Evolutionary conservation across 2,113 vertebrate species (phyloP).

Genomic region (Malurus cyaneus): DNA sequence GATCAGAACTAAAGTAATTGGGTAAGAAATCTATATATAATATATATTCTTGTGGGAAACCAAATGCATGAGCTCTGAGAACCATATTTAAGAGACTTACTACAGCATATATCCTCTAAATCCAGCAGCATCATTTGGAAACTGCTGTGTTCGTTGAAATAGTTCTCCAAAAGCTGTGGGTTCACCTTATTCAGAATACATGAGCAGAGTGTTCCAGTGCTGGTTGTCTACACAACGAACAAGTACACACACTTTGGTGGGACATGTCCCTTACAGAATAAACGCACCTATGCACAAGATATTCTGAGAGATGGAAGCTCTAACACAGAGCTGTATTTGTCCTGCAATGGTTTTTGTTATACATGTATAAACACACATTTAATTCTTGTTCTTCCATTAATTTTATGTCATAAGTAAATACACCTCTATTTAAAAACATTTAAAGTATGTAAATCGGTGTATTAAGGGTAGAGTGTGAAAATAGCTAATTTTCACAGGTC

Average conservation of each 20-base stretch:
- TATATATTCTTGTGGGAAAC: neutral
- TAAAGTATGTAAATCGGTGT: neutral
- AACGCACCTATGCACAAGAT: neutral
- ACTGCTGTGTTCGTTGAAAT: neutral
- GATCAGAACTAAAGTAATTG: neutral
- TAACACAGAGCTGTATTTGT: neutral
- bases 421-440: neutral
- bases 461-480: neutral
- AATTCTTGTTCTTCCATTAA: neutral
- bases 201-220: neutral
- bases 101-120: neutral
- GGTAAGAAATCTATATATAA: neutral
- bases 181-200: neutral
- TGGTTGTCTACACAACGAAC: neutral
- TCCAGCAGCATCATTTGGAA: neutral
- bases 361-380: neutral
- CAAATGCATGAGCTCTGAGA: neutral
- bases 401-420: neutral
- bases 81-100: neutral
- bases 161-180: neutral
- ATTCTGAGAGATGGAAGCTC: neutral
- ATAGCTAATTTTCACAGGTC: neutral
- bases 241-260: neutral
- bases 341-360: rapidly evolving
- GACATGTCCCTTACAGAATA: neutral